These are phyloP conservation scores for Struthidea cinerea DNA, from an alignment of 2,113 vertebrate genomes.

Conservation along the genomic window DNA sequence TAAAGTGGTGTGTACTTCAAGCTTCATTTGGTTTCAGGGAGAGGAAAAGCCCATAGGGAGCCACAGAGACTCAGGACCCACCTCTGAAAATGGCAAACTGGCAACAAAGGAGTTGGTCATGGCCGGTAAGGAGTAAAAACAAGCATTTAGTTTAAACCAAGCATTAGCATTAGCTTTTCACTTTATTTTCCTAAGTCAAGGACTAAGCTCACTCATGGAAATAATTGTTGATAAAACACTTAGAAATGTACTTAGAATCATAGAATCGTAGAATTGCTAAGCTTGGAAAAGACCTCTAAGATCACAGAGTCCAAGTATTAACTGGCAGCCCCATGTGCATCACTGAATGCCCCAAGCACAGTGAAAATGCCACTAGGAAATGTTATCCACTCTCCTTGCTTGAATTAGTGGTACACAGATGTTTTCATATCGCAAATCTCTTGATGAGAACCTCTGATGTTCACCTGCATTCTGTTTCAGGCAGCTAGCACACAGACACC, in stretches of 20 bases:
- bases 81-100: not conserved
- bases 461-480: not conserved
- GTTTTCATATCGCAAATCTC: not conserved
- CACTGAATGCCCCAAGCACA: not conserved
- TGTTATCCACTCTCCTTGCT: not conserved
- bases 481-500: not conserved
- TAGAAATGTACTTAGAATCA: not conserved
- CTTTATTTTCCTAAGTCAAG: not conserved
- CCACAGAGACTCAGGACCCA: not conserved
- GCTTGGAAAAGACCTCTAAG: not conserved
- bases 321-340: not conserved
- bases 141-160: not conserved
- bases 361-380: not conserved
- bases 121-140: not conserved
- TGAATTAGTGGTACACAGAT: not conserved
- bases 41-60: not conserved
- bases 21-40: not conserved
- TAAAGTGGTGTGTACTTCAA: not conserved
- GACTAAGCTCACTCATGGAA: not conserved
- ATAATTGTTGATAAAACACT: not conserved
- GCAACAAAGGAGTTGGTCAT: not conserved
- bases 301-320: not conserved
- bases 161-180: not conserved
- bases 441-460: not conserved
- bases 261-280: not conserved